Base-by-base conservation (phyloP, 1,140 invertebrate species). In the Pogonognathellus flavescens region DNA sequence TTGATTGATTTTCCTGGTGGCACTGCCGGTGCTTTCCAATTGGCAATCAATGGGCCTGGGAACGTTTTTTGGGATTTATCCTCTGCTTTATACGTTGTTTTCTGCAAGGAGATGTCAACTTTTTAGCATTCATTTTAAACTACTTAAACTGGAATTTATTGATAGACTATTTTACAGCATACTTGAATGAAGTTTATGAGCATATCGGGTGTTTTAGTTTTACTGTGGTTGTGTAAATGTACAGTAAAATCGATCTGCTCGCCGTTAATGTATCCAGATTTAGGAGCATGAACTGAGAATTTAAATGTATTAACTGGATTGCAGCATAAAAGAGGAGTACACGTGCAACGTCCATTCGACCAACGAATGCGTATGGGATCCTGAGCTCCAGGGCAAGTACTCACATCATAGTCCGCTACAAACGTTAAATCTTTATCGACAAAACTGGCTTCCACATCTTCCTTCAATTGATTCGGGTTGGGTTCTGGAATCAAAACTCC, bases 141-240 rank as follows among this genome's bases (percentile, higher is more conserved):
- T n/a, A n/a, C n/a, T n/a, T n/a, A n/a, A n/a, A n/a, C n/a, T n/a
- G n/a, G n/a, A n/a, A n/a, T n/a, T n/a, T n/a, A n/a, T n/a, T n/a
- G n/a, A n/a, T n/a, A n/a, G n/a, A n/a, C n/a, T n/a, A n/a, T n/a
- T n/a, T n/a, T 41, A 41, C 31, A 41, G 6, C 31, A 41, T 41
- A 72, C 66, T 14, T 72, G 66, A 8, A 72, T 49, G 16, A 72
- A 72, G 16, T 72, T 72, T 5, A 72, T 49, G n/a, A 72, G 8
- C 8, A 72, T 14, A n/a, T 49, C 66, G 14, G 66, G 66, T 41
- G 9, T 49, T 49, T 72, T 41, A 49, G 22, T 16, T 14, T 14
- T 49, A 25, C 66, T 72, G 1, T 49, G 6, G 41, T 72, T 72
- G 16, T 16, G 13, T 16, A 72, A 49, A 41, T 72, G 25, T 41